These are phyloP conservation scores for Thripadectes ignobilis DNA, from an alignment of 2,797 vertebrate genomes.

Conservation along the genomic window DNA sequence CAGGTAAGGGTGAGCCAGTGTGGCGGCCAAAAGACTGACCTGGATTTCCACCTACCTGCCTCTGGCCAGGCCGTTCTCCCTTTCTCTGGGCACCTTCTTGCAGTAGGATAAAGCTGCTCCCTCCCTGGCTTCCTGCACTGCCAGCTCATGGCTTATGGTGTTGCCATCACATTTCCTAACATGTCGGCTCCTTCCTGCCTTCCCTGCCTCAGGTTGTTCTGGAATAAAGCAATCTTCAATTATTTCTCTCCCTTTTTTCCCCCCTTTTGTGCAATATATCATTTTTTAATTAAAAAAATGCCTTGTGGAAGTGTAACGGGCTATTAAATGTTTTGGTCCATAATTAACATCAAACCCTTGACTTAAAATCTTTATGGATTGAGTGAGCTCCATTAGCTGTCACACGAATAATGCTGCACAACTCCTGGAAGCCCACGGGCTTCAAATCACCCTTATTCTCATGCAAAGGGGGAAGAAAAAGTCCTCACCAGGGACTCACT, in stretches of 20 bases:
- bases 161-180: neutral
- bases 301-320: conserved; percentile 65
- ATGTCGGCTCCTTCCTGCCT: fast-evolving
- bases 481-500: neutral
- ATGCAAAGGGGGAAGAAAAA: neutral
- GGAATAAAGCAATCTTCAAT: conserved; percentile 61
- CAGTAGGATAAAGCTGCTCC: neutral
- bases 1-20: neutral
- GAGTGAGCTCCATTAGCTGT: conserved; percentile 25
- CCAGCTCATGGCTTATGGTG: neutral
- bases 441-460: neutral
- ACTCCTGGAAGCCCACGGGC: neutral
- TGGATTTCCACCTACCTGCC: neutral
- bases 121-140: fast-evolving
- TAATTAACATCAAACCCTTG: conserved; percentile 75
- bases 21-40: neutral
- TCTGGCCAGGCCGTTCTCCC: neutral
- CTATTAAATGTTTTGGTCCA: conserved; percentile 73
- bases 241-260: conserved; percentile 38
- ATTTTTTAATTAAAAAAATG: conserved; percentile 79
- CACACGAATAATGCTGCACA: neutral
- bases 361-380: conserved; percentile 35
- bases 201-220: conserved; percentile 11
- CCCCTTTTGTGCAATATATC: conserved; percentile 46
- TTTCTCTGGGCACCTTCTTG: neutral